Base-by-base conservation (phyloP, 2,113 vertebrate species). In the Gnathonemus echidnorhynchus region DNA sequence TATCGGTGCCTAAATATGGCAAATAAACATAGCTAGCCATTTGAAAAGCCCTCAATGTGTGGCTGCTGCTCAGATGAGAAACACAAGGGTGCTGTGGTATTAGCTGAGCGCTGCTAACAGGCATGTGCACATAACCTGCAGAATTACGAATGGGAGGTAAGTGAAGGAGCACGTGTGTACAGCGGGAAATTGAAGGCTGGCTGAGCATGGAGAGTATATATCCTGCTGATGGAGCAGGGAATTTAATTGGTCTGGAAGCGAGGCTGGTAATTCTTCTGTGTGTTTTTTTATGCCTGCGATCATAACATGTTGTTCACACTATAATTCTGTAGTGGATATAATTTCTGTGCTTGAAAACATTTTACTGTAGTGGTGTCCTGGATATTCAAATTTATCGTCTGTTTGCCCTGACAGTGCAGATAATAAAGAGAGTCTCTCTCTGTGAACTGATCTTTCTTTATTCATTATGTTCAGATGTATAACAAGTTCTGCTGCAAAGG, bases 1-100 rank as follows among this genome's bases (percentile, higher is more conserved):
- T 93, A 95, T 93, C 89, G 49, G 48, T 93, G 92, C 93, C 94
- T 96, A 95, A 94, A 95, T 95, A 95, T 95, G 95, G 94, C 94
- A 92, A 93, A 94, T 93, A 93, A 92, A 93, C 95, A 94, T 93
- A 94, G 92, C 90, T 90, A 93, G 92, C 90, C 91, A 92, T 92
- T 89, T 89, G 92, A 92, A 89, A 15, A 49, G n/a, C n/a, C 48
- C n/a, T 56, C n/a, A 87, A 24, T 35, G n/a, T 11, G 50, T 87
- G n/a, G 19, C 1, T 17, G 50, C 86, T 19, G 50, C 50, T 13
- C 31, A 15, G 11, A 17, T 4, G 31, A 8, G 31, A 42, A 2
- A 17, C 35, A 7, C 35, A 39, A 5, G 31, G 74, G 31, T 11
- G 17, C 74, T 42, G 31, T 6, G 74, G 15, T 19, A 1, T 80